Conservation (phyloP, 2,797 vertebrate genomes). For the Pachyuromys duprasi region DNA sequence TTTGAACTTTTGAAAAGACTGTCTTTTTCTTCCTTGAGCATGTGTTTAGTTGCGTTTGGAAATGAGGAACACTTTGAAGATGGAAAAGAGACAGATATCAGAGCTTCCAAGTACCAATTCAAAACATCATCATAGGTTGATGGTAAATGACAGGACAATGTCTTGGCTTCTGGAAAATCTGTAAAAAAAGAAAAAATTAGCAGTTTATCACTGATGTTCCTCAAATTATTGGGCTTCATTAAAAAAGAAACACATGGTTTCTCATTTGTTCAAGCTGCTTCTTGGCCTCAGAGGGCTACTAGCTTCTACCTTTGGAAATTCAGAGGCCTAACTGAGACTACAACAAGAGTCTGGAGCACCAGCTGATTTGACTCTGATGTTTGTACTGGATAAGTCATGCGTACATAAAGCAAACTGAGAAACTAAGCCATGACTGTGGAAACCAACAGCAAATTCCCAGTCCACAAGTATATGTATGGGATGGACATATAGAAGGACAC, state of each 20-base stretch:
- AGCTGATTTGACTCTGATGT: neutral
- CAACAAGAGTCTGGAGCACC: neutral
- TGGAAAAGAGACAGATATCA: neutral
- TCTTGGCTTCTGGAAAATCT: neutral
- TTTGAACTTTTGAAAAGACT: neutral
- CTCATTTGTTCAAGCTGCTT: neutral
- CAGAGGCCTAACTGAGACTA: neutral
- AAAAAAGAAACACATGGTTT: neutral
- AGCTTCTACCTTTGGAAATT: neutral
- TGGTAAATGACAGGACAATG: neutral
- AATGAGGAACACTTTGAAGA: neutral
- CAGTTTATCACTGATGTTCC: neutral
- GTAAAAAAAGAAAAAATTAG: neutral
- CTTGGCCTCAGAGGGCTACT: neutral
- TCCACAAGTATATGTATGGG: neutral
- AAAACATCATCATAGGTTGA: neutral
- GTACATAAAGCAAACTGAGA: neutral
- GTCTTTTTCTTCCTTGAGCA: neutral
- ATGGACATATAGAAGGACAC: neutral
- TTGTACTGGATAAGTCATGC: neutral
- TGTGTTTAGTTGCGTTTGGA: neutral
- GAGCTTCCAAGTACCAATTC: neutral
- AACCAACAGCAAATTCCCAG: neutral
- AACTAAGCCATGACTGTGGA: neutral
- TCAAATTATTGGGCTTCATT: neutral